These are phyloP conservation scores for Coenobita brevimanus DNA, from an alignment of 1,140 invertebrate genomes.

Conservation along the genomic window DNA sequence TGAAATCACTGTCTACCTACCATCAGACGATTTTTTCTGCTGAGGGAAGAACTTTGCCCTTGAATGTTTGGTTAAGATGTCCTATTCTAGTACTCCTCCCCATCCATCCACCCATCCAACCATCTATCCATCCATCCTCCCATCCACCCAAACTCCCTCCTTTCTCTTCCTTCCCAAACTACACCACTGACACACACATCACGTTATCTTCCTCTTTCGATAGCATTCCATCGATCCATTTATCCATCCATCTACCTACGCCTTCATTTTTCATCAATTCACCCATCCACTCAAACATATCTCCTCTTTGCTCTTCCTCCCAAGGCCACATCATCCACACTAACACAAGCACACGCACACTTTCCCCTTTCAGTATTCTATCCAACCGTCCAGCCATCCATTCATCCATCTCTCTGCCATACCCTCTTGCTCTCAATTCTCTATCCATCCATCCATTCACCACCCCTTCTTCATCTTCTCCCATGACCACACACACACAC, in stretches of 20 bases:
- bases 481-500: background rate
- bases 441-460: background rate
- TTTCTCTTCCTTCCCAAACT: background rate
- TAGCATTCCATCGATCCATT: background rate
- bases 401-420: background rate
- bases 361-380: background rate
- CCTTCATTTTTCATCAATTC: background rate
- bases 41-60: too few species aligned
- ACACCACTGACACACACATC: background rate
- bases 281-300: background rate
- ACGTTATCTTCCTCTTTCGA: background rate
- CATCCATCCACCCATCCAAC: too few species aligned
- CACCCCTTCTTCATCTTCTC: too few species aligned
- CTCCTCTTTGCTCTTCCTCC: background rate
- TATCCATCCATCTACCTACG: background rate
- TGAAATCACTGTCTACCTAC: too few species aligned
- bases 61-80: too few species aligned
- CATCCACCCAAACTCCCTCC: background rate
- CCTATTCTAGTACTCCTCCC: too few species aligned
- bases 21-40: too few species aligned
- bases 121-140: background rate
- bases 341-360: background rate
- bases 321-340: background rate
- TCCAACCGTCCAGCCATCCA: background rate
- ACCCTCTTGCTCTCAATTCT: background rate